Percentiles rank a stretch among this genome's conserved stretches.
Evolutionary conservation across 2,888 invertebrate species (phyloP).

Genomic region (Polylopha cassiicola): DNA sequence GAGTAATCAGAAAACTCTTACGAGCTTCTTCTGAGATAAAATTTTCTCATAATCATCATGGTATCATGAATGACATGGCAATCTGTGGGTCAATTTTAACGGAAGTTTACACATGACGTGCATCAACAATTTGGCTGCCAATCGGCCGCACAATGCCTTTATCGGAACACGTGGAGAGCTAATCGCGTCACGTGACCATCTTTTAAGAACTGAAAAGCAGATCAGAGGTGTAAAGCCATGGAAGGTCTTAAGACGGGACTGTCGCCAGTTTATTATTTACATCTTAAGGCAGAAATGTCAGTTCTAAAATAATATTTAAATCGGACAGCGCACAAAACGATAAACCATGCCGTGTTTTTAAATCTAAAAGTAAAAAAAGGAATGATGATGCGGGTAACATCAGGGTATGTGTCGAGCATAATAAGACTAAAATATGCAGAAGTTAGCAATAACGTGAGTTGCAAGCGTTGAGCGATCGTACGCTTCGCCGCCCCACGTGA

Average conservation of each 20-base stretch:
- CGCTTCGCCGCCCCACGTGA: conserved; percentile 56
- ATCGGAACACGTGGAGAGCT: conserved; percentile 53
- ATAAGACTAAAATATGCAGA: conserved; percentile 29
- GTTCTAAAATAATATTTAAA: no score
- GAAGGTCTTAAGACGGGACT: no score
- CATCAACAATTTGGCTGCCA: conserved; percentile 1
- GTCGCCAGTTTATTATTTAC: no score
- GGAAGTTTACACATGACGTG: conserved; percentile 3
- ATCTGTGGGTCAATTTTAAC: no score
- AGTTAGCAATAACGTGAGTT: conserved; percentile 39
- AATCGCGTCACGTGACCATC: conserved; percentile 41
- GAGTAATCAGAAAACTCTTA: no score
- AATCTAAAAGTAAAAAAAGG: no score
- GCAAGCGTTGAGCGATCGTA: conserved; percentile 50
- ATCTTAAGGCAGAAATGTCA: no score
- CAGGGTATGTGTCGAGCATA: conserved; percentile 13
- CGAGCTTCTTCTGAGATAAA: no score
- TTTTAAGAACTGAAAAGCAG: not conserved
- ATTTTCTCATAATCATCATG: no score
- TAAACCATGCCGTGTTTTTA: no score
- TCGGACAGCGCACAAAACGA: no score
- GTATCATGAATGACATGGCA: no score
- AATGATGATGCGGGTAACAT: conserved; percentile 15
- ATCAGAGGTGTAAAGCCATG: not conserved
- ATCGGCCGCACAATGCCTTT: conserved; percentile 40